Percentiles rank a stretch among this genome's conserved stretches.
Evolutionary conservation across 1,140 invertebrate genomes (phyloP).

Genomic region (Telenomus remus): DNA sequence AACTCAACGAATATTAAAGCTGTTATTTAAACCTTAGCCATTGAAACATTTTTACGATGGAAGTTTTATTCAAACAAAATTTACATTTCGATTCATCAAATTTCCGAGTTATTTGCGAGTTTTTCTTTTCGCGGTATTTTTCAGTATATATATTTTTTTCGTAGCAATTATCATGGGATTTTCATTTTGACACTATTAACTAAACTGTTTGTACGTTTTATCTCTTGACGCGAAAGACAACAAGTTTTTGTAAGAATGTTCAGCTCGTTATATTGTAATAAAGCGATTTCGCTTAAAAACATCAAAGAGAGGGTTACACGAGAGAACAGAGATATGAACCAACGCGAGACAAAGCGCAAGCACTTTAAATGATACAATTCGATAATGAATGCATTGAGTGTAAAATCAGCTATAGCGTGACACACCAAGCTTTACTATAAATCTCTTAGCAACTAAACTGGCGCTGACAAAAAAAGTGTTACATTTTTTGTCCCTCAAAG

Average conservation of each 20-base stretch:
- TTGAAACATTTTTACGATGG: constrained; percentile 30
- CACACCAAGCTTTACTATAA: too few species aligned
- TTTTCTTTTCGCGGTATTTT: too few species aligned
- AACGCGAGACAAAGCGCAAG: too few species aligned
- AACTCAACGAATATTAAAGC: constrained; percentile 43
- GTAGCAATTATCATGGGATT: neutral
- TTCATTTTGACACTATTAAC: neutral
- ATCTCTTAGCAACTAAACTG: too few species aligned
- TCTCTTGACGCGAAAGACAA: constrained; percentile 23
- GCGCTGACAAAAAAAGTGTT: too few species aligned
- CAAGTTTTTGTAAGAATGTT: constrained; percentile 51
- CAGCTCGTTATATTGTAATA: constrained; percentile 45
- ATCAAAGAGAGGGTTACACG: constrained; percentile 38
- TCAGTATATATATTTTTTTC: neutral
- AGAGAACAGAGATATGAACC: too few species aligned
- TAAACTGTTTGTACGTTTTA: neutral
- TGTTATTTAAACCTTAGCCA: constrained; percentile 43
- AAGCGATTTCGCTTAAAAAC: constrained; percentile 33
- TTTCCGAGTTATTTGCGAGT: constrained; percentile 2
- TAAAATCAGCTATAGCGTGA: too few species aligned
- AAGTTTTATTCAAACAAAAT: constrained; percentile 8
- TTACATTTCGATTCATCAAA: constrained; percentile 13
- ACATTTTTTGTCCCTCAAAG: too few species aligned
- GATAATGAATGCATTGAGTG: too few species aligned
- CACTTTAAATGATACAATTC: too few species aligned